Percentiles rank a stretch among this genome's conserved stretches.
Conservation (phyloP, 2,113 vertebrate species). For the Neodontobutis hainanensis region DNA sequence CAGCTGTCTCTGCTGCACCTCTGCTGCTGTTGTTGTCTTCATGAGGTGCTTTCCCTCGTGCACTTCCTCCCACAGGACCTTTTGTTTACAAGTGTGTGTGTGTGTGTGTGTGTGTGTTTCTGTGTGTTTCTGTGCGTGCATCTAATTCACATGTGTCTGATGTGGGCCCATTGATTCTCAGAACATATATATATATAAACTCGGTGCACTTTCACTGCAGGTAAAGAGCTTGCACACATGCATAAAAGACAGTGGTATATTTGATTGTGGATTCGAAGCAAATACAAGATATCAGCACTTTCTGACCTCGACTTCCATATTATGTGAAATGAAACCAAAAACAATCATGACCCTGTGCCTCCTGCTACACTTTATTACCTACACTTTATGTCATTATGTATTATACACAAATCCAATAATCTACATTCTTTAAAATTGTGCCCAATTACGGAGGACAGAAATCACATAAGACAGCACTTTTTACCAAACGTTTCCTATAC, state of each 20-base stretch:
- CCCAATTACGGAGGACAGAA: too few species aligned
- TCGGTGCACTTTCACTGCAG: conserved; percentile 1
- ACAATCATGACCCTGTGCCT: too few species aligned
- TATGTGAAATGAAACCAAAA: too few species aligned
- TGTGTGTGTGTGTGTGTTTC: conserved; percentile 31
- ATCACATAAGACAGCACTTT: neutral
- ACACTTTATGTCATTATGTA: too few species aligned
- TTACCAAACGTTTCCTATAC: neutral
- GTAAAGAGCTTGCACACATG: neutral
- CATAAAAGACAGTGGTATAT: neutral
- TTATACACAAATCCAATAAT: neutral
- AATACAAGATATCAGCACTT: neutral
- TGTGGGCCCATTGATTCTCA: conserved; percentile 40
- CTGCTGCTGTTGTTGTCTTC: conserved; percentile 71
- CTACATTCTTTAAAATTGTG: neutral
- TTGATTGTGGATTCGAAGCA: neutral
- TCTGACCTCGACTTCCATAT: neutral
- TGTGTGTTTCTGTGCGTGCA: conserved; percentile 13
- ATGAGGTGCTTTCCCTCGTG: conserved; percentile 65
- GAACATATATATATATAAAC: conserved; percentile 18
- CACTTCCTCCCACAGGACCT: conserved; percentile 72
- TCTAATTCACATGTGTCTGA: conserved; percentile 23
- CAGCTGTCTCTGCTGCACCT: conserved; percentile 65
- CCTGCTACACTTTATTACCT: too few species aligned
- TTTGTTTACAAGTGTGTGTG: conserved; percentile 56